Percentiles rank a stretch among this genome's conserved stretches.
phyloP scores from a whole-genome alignment of 35 echinoderm and acorn worm genomes.

The Apostichopus parvimensis region DNA sequence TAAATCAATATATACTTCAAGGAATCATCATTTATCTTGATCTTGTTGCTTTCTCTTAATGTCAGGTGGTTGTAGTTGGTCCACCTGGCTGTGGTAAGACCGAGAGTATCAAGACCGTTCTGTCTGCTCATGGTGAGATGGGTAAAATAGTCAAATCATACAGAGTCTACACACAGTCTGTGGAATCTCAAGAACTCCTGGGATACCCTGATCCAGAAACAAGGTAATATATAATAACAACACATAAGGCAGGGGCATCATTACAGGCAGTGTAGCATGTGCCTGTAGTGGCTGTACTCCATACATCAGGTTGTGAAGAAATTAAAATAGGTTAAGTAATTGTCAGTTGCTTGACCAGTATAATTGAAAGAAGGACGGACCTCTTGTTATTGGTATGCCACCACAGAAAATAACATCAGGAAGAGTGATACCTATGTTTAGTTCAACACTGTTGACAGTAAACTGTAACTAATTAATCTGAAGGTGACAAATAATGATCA shows the following conservation, averaged over 20 bases:
- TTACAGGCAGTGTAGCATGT: neutral
- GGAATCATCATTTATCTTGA: neutral
- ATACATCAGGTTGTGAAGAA: no score
- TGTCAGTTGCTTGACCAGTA: no score
- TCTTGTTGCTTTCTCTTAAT: neutral
- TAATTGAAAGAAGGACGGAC: no score
- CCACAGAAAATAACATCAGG: no score
- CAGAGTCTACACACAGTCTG: constrained; percentile 83
- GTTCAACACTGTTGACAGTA: no score
- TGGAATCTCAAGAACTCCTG: constrained; percentile 84
- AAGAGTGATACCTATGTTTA: no score
- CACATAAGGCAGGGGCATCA: neutral
- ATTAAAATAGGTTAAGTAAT: no score
- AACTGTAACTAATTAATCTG: no score
- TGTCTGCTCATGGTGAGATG: constrained; percentile 77
- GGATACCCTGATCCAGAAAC: constrained; percentile 77
- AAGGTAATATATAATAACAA: constrained; percentile 50
- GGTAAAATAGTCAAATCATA: constrained; percentile 80
- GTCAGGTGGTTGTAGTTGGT: constrained; percentile 78
- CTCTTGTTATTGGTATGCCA: no score
- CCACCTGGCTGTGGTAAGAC: constrained; percentile 96
- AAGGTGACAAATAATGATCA: no score
- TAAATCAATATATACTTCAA: no score
- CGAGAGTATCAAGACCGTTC: constrained; percentile 87
- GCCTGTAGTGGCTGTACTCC: no score